Evolutionary conservation across 2,888 invertebrate species (phyloP).

Genomic region (Drosophila hamatofila): DNA sequence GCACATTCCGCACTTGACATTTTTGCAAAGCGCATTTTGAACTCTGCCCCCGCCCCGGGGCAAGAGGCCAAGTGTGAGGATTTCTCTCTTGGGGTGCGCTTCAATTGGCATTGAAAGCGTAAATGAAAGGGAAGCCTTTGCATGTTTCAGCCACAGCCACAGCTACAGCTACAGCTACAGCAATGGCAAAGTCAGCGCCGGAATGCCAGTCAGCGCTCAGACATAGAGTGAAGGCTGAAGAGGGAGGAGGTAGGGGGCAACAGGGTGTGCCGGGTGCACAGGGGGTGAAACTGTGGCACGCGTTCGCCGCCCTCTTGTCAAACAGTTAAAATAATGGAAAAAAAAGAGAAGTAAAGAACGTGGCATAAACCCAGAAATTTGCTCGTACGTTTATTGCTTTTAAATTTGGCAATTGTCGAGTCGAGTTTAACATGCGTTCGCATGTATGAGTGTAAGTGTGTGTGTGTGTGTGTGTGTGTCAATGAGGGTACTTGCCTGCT

Average conservation of each 20-base stretch:
- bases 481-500: slow-evolving; percentile 54
- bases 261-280: neutral
- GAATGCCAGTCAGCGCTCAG: slow-evolving; percentile 57
- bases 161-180: slow-evolving; percentile 25
- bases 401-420: slow-evolving; percentile 81
- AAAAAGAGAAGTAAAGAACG: slow-evolving; percentile 39
- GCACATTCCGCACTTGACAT: slow-evolving; percentile 83
- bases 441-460: slow-evolving; percentile 36
- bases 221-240: neutral
- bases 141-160: slow-evolving; percentile 42
- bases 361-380: slow-evolving; percentile 70
- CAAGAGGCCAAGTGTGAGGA: neutral
- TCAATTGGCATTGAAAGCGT: slow-evolving; percentile 73
- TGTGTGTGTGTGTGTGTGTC: slow-evolving; percentile 42
- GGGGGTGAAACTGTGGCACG: slow-evolving; percentile 44
- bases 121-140: slow-evolving; percentile 73
- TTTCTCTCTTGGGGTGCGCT: slow-evolving; percentile 36
- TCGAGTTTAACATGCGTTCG: slow-evolving; percentile 27
- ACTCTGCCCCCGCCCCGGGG: slow-evolving; percentile 31
- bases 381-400: slow-evolving; percentile 80
- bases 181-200: slow-evolving; percentile 60
- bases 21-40: slow-evolving; percentile 76
- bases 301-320: slow-evolving; percentile 58
- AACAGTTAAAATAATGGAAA: slow-evolving; percentile 51
- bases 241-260: neutral